phyloP scores from a whole-genome alignment of 2,113 vertebrate genomes.

The Labeo rohita region DNA sequence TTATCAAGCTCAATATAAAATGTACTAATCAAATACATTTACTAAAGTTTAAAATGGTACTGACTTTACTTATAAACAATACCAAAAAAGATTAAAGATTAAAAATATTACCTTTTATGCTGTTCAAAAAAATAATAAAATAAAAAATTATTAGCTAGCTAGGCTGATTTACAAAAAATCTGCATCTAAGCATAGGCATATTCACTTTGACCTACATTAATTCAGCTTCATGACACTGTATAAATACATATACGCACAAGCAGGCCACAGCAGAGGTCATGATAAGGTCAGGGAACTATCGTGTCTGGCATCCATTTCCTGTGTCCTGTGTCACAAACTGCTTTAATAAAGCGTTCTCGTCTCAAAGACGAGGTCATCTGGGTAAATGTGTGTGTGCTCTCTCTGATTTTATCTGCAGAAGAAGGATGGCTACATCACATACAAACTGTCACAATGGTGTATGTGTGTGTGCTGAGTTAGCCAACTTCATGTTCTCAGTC shows the following conservation, averaged over 20 bases:
- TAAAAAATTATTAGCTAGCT: no score
- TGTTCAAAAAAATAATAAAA: no score
- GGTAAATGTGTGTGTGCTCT: constrained; percentile 57
- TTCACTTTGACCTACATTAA: not conserved
- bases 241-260: not conserved
- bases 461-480: constrained; percentile 17
- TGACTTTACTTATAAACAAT: not conserved
- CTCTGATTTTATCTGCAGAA: constrained; percentile 66
- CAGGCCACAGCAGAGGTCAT: constrained; percentile 53
- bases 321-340: constrained; percentile 63
- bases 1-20: not conserved
- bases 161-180: not conserved
- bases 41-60: not conserved
- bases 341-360: constrained; percentile 64
- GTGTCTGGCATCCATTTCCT: constrained; percentile 66
- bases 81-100: no score
- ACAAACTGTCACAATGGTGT: not conserved
- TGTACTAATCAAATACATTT: not conserved
- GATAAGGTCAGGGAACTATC: constrained; percentile 58
- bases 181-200: not conserved
- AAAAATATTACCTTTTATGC: no score
- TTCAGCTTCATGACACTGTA: not conserved
- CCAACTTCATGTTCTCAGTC: constrained; percentile 3
- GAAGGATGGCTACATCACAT: constrained; percentile 58
- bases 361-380: constrained; percentile 62